phyloP scores from a whole-genome alignment of 2,113 vertebrate species.

The Eulacestoma nigropectus region DNA sequence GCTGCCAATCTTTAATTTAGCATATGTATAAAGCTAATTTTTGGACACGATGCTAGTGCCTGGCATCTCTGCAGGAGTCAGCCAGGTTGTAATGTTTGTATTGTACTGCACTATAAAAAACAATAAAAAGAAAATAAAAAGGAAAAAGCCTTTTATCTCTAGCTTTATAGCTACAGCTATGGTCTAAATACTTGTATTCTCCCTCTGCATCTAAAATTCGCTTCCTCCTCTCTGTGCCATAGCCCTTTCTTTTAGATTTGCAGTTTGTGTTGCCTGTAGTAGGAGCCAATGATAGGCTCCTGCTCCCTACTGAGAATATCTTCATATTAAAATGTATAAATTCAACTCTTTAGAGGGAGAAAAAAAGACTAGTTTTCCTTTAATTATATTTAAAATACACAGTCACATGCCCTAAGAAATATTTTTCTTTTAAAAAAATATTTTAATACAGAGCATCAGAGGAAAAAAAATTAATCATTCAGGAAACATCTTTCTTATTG shows the following conservation, averaged over 20 bases:
- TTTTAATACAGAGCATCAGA: not conserved
- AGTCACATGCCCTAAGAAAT: not conserved
- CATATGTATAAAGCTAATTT: slow-evolving; percentile 80
- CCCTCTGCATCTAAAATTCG: slow-evolving; percentile 35
- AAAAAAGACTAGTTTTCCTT: slow-evolving; percentile 58
- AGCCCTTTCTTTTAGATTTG: slow-evolving; percentile 63
- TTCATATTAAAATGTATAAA: slow-evolving; percentile 74
- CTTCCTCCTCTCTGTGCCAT: slow-evolving; percentile 25
- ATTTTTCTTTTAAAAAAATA: not conserved
- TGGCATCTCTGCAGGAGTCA: slow-evolving; percentile 71
- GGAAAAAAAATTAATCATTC: not conserved
- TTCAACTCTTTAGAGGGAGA: slow-evolving; percentile 30
- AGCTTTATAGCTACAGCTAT: slow-evolving; percentile 61
- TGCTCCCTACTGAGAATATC: slow-evolving; percentile 70
- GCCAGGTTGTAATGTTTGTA: slow-evolving; percentile 67
- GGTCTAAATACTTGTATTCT: slow-evolving; percentile 64
- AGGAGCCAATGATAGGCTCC: slow-evolving; percentile 69
- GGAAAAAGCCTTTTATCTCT: slow-evolving; percentile 55
- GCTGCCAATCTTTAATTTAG: slow-evolving; percentile 79
- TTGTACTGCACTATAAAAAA: slow-evolving; percentile 67
- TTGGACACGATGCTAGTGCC: slow-evolving; percentile 71
- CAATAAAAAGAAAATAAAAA: slow-evolving; percentile 62
- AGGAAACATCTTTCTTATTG: slow-evolving; percentile 33
- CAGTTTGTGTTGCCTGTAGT: slow-evolving; percentile 66
- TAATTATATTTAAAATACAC: slow-evolving; percentile 62